A percentile compares a stretch with the other conserved stretches of the same genome.
phyloP scores from a whole-genome alignment of 2,113 vertebrate species.

The Carettochelys insculpta region DNA sequence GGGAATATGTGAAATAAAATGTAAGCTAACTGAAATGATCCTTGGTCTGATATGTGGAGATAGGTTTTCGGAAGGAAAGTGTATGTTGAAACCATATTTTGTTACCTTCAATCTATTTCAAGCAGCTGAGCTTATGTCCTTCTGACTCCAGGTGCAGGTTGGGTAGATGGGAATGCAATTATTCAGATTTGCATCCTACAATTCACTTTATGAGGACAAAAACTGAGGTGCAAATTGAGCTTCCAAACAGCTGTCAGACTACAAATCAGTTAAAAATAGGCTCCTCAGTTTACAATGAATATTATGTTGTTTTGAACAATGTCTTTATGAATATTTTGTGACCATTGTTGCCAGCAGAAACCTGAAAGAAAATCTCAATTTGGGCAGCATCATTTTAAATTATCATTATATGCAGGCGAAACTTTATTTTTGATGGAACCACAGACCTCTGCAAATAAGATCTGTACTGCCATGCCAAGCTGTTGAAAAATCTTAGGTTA shows the following conservation, averaged over 20 bases:
- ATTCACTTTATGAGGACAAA: background rate
- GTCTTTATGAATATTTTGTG: background rate
- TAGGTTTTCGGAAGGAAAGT: background rate
- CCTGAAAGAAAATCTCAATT: background rate
- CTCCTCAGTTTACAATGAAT: background rate
- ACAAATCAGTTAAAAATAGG: background rate
- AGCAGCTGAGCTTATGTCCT: background rate
- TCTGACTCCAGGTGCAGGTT: background rate
- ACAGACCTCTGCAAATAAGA: constrained; percentile 11
- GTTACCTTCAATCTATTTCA: background rate
- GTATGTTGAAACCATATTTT: background rate
- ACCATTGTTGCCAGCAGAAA: background rate
- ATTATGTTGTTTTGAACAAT: background rate
- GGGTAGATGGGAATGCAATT: background rate
- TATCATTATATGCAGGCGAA: background rate
- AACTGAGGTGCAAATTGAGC: background rate
- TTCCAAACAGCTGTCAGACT: rapidly evolving
- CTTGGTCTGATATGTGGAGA: background rate
- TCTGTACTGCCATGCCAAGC: background rate
- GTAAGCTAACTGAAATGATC: background rate
- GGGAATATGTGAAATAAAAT: background rate
- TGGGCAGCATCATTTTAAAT: background rate
- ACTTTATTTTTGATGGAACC: constrained; percentile 27
- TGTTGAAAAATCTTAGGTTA: constrained; percentile 14
- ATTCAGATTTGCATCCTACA: background rate